Evolutionary conservation across 2,888 invertebrate genomes (phyloP).

Genomic region (Drosophila phalerata): DNA sequence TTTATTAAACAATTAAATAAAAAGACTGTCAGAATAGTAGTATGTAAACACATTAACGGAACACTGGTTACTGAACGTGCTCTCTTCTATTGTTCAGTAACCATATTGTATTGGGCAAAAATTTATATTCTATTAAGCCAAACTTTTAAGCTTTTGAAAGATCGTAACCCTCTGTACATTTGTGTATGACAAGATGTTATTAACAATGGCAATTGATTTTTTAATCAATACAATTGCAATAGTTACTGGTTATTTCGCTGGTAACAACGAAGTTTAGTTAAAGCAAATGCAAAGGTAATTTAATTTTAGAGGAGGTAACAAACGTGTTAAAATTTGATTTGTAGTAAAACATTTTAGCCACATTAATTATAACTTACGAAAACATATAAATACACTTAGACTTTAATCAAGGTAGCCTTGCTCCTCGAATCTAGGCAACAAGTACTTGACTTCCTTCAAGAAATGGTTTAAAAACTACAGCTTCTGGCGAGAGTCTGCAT

Average conservation of each 20-base stretch:
- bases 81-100: background rate
- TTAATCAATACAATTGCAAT: background rate
- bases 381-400: background rate
- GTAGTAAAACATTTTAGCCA: too few relatives aligned
- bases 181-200: background rate
- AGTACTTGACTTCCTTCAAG: slow-evolving; percentile 24
- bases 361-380: too few relatives aligned
- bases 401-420: slow-evolving; percentile 14
- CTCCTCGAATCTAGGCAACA: slow-evolving; percentile 29
- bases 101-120: too few relatives aligned
- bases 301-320: too few relatives aligned
- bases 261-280: too few relatives aligned
- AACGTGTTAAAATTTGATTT: too few relatives aligned
- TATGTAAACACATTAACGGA: background rate
- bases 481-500: slow-evolving; percentile 4
- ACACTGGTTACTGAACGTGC: too few relatives aligned
- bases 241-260: too few relatives aligned
- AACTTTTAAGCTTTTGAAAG: slow-evolving; percentile 20
- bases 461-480: slow-evolving; percentile 20
- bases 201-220: background rate
- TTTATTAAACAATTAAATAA: background rate
- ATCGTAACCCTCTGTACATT: background rate
- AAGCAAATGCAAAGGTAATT: too few relatives aligned
- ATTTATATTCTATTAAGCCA: background rate
- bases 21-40: too few relatives aligned